Base-by-base conservation (phyloP, 1,140 invertebrate species). In the Homarus americanus region DNA sequence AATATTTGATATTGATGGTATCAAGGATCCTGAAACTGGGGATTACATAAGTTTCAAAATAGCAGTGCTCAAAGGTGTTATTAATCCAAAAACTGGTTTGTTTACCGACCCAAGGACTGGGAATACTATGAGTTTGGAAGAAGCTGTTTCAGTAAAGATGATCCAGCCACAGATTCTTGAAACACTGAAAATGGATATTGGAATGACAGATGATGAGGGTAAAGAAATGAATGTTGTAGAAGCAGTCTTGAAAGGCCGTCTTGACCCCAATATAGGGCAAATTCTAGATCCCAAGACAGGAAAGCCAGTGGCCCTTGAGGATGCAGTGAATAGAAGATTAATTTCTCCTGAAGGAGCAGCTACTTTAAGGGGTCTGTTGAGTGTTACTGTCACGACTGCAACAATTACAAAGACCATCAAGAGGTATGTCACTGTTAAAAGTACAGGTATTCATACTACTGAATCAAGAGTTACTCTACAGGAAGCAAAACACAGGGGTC, bases 1-100 rank as follows among this genome's bases (percentile, higher is more conserved):
- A 7, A 96, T 98, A 88, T 99, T 99, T 94, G 97, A 99, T 94
- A 97, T 98, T 87, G 97, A 98, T 93, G 98, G 97, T 87, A 98
- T 99, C 93, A 97, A 96, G 93, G 97, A 99, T 94, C 96, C 97
- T 0, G 95, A 96, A 91, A 97, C 96, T 75, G 96, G 96, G 36
- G 97, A 98, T 94, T 97, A 96, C 93, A 95, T 99, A 69, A 98
- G 97, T 93, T 96, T 99, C 92, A 97, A 98, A 94, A 96, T 96
- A 89, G 98, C 98, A 75, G 94, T 98, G 78, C 95, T 96, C 78
- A 97, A 96, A 93, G 97, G 97, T 92, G 94, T 98, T 80, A 95
- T 98, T 82, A 96, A 97, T 92, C 96, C 97, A 93, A 96, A 96
- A 87, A 96, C 96, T 93, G 96, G 96, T 91, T 96, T 96, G 92